phyloP scores from a whole-genome alignment of 2,113 vertebrate species.

The Campylomormyrus tamandua region DNA sequence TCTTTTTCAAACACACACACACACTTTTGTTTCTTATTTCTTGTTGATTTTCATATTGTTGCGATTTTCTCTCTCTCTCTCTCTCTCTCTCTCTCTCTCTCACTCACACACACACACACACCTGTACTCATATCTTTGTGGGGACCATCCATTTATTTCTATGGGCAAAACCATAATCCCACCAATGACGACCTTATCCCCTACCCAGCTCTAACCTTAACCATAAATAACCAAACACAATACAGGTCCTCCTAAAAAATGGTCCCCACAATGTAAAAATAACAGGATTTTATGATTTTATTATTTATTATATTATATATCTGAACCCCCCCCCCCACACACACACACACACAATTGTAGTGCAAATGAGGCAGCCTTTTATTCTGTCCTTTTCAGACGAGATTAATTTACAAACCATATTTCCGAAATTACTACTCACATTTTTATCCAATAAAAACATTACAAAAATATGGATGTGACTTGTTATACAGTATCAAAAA shows the following conservation, averaged over 20 bases:
- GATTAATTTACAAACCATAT: constrained; percentile 14
- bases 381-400: constrained; percentile 11
- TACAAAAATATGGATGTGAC: constrained; percentile 24
- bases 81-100: not conserved
- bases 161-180: too few species aligned
- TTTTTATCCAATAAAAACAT: constrained; percentile 16
- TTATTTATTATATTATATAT: too few species aligned
- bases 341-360: not conserved
- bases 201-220: too few species aligned
- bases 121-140: not conserved
- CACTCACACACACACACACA: not conserved
- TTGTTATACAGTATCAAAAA: constrained; percentile 5
- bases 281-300: too few species aligned
- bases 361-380: constrained; percentile 21
- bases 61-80: too few species aligned
- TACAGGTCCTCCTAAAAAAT: too few species aligned
- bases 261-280: too few species aligned
- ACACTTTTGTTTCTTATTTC: not conserved
- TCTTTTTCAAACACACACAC: not conserved
- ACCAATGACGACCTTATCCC: too few species aligned
- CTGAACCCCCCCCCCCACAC: too few species aligned
- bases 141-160: too few species aligned
- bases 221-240: too few species aligned
- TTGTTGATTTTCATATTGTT: too few species aligned
- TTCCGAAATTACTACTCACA: constrained; percentile 19